phyloP scores from a whole-genome alignment of 2,113 vertebrate genomes.

The Hippocampus comes region DNA sequence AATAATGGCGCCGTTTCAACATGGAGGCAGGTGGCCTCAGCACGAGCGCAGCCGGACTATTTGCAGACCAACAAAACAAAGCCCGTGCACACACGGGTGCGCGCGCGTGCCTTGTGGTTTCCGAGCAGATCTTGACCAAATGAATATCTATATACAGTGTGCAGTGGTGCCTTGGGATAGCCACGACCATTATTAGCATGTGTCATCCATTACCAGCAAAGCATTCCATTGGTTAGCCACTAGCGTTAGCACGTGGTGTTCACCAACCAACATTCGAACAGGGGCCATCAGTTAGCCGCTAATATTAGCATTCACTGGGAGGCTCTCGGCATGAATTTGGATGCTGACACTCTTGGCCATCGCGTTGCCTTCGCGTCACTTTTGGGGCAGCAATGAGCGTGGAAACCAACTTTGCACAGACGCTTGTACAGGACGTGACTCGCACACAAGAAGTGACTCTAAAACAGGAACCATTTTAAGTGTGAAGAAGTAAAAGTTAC shows the following conservation, averaged over 20 bases:
- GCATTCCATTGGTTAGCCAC: too few species aligned
- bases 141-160: not conserved
- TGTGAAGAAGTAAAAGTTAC: not conserved
- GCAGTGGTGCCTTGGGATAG: too few species aligned
- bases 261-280: too few species aligned
- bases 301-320: too few species aligned
- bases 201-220: too few species aligned
- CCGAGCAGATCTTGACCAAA: constrained; percentile 1
- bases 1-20: not conserved
- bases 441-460: not conserved
- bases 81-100: not conserved
- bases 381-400: not conserved
- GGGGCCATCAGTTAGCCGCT: too few species aligned
- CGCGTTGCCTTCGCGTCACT: not conserved
- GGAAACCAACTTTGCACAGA: not conserved
- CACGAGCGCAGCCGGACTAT: not conserved
- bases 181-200: too few species aligned
- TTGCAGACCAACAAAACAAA: not conserved
- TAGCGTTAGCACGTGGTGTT: too few species aligned
- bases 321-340: too few species aligned
- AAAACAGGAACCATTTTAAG: not conserved
- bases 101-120: not conserved
- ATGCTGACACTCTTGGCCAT: too few species aligned
- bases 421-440: not conserved
- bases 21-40: not conserved